Evolutionary conservation across 2,888 invertebrate genomes (phyloP).

Genomic region (Heliconius charithonia): DNA sequence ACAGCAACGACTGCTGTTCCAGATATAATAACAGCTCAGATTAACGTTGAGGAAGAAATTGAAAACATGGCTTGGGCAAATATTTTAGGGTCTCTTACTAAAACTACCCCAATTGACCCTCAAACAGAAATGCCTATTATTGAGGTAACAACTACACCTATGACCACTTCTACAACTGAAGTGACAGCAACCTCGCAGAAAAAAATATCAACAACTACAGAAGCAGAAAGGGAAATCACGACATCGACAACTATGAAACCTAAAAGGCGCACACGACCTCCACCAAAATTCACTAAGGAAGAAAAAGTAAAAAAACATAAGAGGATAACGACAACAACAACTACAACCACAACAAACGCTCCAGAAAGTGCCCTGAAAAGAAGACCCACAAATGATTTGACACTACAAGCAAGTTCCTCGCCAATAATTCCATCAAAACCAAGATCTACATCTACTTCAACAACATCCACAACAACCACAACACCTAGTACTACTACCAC

Average conservation of each 20-base stretch:
- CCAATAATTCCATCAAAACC: constrained; percentile 58
- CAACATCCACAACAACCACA: constrained; percentile 53
- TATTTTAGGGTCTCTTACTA: constrained; percentile 69
- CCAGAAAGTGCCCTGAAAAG: constrained; percentile 55
- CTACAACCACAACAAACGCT: constrained; percentile 59
- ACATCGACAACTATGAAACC: constrained; percentile 59
- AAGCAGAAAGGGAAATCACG: constrained; percentile 47
- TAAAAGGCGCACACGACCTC: constrained; percentile 73
- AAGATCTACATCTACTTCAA: constrained; percentile 52
- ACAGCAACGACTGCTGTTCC: constrained; percentile 59
- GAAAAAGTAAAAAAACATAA: constrained; percentile 73
- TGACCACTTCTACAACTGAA: constrained; percentile 50
- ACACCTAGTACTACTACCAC: constrained; percentile 48
- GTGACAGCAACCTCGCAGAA: constrained; percentile 43
- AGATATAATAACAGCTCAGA: constrained; percentile 70
- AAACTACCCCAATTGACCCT: constrained; percentile 73
- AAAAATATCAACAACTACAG: constrained; percentile 52
- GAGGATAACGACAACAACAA: constrained; percentile 63
- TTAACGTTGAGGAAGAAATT: constrained; percentile 54
- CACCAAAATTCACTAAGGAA: constrained; percentile 66
- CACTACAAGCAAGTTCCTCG: constrained; percentile 70
- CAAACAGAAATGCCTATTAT: constrained; percentile 54
- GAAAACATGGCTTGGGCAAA: constrained; percentile 69
- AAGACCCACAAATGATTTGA: constrained; percentile 65
- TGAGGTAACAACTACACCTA: constrained; percentile 53